Percentiles rank a stretch among this genome's conserved stretches.
Evolutionary conservation across 35 echinoderm and acorn worm species (phyloP).

Genomic region (Stichopus chloronotus): DNA sequence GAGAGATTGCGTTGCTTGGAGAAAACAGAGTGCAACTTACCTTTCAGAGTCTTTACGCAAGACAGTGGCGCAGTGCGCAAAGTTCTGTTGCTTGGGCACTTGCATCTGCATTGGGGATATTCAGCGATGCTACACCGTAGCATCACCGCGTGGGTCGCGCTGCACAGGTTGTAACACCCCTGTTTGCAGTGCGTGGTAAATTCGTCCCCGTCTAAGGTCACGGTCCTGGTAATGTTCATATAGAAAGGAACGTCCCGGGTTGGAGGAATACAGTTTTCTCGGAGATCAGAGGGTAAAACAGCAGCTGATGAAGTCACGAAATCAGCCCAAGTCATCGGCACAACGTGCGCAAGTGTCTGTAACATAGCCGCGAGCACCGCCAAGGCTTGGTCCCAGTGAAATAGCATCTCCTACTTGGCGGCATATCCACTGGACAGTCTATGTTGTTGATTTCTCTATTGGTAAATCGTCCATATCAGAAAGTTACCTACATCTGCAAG

Average conservation of each 20-base stretch:
- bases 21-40: not conserved
- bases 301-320: not conserved
- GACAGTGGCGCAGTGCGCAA: not conserved
- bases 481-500: too few relatives aligned
- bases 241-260: not conserved
- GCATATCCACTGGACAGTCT: constrained; percentile 19
- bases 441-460: not conserved
- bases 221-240: not conserved
- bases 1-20: too few relatives aligned
- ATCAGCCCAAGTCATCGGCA: not conserved
- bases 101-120: not conserved
- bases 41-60: not conserved
- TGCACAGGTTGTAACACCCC: constrained; percentile 10
- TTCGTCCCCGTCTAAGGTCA: not conserved
- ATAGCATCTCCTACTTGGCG: constrained; percentile 31
- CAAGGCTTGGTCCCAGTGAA: constrained; percentile 14
- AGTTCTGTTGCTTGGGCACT: constrained; percentile 1
- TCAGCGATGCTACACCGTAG: not conserved
- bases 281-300: not conserved
- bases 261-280: constrained; percentile 15
- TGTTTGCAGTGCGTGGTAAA: not conserved
- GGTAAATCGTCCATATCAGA: not conserved
- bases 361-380: constrained; percentile 26
- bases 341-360: constrained; percentile 8
- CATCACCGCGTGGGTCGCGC: constrained; percentile 1